Base-by-base conservation (phyloP, 2,797 vertebrate species). In the Gallinago stenura region DNA sequence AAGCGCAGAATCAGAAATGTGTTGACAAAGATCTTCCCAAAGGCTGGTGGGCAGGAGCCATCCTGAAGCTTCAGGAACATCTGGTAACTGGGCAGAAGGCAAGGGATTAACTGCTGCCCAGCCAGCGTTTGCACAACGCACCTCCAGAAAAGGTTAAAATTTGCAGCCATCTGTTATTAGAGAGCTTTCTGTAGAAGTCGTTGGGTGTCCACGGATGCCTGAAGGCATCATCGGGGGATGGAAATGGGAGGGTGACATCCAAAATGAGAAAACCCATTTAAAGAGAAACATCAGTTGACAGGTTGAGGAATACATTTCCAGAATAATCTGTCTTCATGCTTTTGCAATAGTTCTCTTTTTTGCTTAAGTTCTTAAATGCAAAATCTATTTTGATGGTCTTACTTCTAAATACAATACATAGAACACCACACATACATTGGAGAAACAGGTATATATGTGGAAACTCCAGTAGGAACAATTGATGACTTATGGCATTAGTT, bases 101-200 rank as follows among this genome's bases (percentile, higher is more conserved):
- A 98, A 83, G 9, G 95, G 17, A 98, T 97, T 24, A 58, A 91
- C 10, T 97, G 81, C 91, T 97, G 95, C 91, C 93, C 96, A 45
- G 89, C 25, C 96, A 97, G 87, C 73, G 82, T 69, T 84, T 93
- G 43, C 86, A 91, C 4, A 97, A 92, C 0, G 33, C 78, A 10
- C 66, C 45, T 71, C 95, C 91, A 26, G 97, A 93, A 96, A 96
- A 98, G 70, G 98, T 96, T 84, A 97, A 90, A 73, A 96, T 95
- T 89, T 98, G 97, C 72, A 98, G 96, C 15, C 95, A 93, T 19
- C 95, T 96, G 89, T 96, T 98, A 64, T 95, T 89, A 83, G 97
- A 90, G 62, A 98, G 66, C 83, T 93, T 97, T 68, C 77, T 78
- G 86, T 93, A 97, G 54, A 97, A 93, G 17, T 84, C 94, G 57